These are phyloP conservation scores for Centrocercus urophasianus DNA, from an alignment of 2,113 vertebrate species.

Conservation along the genomic window DNA sequence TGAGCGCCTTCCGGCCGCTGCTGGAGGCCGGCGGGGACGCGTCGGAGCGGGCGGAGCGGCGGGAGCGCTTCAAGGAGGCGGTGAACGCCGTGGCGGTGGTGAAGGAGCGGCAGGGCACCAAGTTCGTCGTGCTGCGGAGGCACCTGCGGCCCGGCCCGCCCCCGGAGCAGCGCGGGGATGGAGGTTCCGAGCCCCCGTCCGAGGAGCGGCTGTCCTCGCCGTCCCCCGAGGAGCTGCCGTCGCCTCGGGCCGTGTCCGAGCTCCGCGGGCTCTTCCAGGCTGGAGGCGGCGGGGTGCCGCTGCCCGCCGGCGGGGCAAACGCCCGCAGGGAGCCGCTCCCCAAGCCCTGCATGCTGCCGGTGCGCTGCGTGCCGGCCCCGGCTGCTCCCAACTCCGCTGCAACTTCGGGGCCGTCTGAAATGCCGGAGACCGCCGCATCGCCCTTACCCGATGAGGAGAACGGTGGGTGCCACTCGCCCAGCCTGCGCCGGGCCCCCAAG, in stretches of 20 bases:
- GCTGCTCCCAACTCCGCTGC: neutral
- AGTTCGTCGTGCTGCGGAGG: constrained; percentile 79
- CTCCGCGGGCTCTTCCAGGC: constrained; percentile 33
- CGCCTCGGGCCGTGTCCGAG: neutral
- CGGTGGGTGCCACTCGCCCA: constrained; percentile 66
- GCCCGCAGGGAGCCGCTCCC: neutral
- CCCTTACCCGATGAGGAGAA: neutral
- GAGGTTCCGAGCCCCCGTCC: too few species aligned
- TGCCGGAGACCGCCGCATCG: neutral
- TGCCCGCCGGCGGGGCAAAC: neutral
- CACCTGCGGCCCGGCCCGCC: neutral
- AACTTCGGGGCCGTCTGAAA: neutral
- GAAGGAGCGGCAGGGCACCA: constrained; percentile 81
- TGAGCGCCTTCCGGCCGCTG: constrained; percentile 78
- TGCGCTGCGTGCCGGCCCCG: constrained; percentile 76
- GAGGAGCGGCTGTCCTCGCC: neutral
- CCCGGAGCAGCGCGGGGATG: too few species aligned
- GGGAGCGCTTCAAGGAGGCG: constrained; percentile 84
- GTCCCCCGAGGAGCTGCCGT: neutral
- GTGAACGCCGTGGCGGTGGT: constrained; percentile 87
- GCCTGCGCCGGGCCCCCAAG: constrained; percentile 58
- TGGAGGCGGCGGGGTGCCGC: constrained; percentile 37
- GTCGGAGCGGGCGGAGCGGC: constrained; percentile 74
- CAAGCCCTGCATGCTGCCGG: constrained; percentile 84
- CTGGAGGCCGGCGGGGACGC: constrained; percentile 78